Evolutionary conservation across 2,888 invertebrate species (phyloP), one percentile per base, ranked within the genome.

Genomic region (Mythimna pallens): DNA sequence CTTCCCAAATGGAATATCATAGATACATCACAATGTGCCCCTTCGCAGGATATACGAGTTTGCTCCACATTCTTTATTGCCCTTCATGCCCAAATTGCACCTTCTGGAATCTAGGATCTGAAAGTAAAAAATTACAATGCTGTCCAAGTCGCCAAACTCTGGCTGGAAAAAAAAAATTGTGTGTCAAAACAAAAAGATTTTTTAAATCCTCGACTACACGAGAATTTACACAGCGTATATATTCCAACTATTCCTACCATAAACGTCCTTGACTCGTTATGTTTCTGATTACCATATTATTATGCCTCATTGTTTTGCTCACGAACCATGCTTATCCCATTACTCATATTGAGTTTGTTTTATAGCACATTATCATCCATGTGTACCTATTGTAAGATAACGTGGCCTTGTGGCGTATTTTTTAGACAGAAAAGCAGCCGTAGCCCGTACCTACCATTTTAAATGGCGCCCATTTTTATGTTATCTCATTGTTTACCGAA

Each of bases 331-430:
- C 30, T 52, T 30, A 73, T 52, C n/a, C 25, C 47, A 47, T 79
- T 64, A 80, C 25, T 59, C 63, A 67, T 54, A 40, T 14, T 34
- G 4, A 34, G 8, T 70, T 40, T 30, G 47, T 36, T 59, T 36
- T 36, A 52, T 66, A 66, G 52, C 17, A 59, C 25, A 55, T 22
- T 61, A 69, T 61, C 30, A 43, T 59, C 20, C 43, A 36, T 40
- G 30, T 65, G 55, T 79, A 70, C 40, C 43, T 69, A 63, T 36
- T 20, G 25, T 62, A 57, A 73, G 54, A 57, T 62, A 54, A 80
- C 54, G 30, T 36, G 76, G 36, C 80, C 65, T 70, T 80, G 78
- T 64, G 8, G 22, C 30, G 8, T 80, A 64, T 68, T 50, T 80
- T 80, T 75, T 52, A 20, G n/a, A 50, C 7, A 47, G 66, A 80